Percentiles rank a stretch among this genome's conserved stretches.
phyloP scores from a whole-genome alignment of 1,140 invertebrate species.

The Yoshiicerus persimilis region DNA sequence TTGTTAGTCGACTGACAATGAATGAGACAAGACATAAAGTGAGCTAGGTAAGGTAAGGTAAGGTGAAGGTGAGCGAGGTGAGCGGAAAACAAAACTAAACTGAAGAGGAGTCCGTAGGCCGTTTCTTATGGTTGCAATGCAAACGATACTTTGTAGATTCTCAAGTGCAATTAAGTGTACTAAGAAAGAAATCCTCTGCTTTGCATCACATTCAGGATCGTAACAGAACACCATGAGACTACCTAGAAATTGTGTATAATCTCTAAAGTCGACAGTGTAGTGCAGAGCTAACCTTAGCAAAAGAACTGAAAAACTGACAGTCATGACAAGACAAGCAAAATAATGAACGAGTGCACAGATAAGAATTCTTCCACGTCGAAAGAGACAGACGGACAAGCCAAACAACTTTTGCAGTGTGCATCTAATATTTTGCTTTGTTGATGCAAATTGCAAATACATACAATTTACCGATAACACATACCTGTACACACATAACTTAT shows the following conservation, averaged over 20 bases:
- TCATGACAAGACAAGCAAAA: neutral
- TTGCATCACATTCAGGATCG: too few species aligned
- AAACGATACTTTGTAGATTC: too few species aligned
- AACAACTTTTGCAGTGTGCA: neutral
- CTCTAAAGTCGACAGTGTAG: neutral
- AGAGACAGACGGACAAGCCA: neutral
- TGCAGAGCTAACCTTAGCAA: neutral
- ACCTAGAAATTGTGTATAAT: neutral
- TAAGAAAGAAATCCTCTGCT: too few species aligned
- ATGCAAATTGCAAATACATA: neutral
- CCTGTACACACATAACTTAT: neutral
- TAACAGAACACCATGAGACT: too few species aligned
- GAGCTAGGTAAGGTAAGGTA: neutral
- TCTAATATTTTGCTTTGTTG: neutral
- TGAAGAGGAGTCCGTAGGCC: neutral
- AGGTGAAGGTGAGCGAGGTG: too few species aligned
- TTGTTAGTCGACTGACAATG: neutral
- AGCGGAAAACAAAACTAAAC: too few species aligned
- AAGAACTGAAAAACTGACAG: neutral
- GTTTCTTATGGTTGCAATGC: neutral
- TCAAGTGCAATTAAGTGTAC: too few species aligned
- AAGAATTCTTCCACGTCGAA: neutral
- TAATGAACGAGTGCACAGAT: neutral
- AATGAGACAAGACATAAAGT: neutral
- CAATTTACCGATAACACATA: neutral